These are phyloP conservation scores for Aphelenchoides bicaudatus DNA, from an alignment of 2,888 invertebrate genomes.

Conservation along the genomic window DNA sequence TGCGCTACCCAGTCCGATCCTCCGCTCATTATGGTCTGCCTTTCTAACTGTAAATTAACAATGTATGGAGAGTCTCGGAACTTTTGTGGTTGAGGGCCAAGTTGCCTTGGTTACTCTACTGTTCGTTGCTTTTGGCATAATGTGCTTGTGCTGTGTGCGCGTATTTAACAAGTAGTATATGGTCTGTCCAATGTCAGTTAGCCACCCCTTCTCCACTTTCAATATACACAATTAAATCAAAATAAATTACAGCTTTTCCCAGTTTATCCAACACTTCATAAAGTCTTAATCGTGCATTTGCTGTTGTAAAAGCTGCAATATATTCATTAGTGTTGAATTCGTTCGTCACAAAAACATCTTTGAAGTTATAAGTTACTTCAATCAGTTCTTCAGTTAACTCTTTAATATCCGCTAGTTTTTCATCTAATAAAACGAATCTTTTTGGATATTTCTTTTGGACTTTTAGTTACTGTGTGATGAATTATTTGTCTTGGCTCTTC, in stretches of 20 bases:
- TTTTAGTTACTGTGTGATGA: too few species aligned
- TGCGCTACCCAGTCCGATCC: conserved; percentile 41
- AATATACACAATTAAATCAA: neutral
- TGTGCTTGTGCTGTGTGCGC: too few species aligned
- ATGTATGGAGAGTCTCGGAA: too few species aligned
- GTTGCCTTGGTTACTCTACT: too few species aligned
- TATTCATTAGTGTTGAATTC: conserved; percentile 1
- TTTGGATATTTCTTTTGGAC: too few species aligned
- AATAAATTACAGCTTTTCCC: neutral
- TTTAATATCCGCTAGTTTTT: neutral
- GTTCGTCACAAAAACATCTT: neutral
- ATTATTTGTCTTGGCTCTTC: too few species aligned
- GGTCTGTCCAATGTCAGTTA: too few species aligned
- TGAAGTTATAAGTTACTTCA: conserved; percentile 1
- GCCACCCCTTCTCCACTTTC: too few species aligned
- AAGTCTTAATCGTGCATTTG: neutral
- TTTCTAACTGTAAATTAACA: neutral
- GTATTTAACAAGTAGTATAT: too few species aligned
- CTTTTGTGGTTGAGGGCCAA: too few species aligned
- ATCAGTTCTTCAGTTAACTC: neutral
- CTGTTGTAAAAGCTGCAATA: conserved; percentile 4
- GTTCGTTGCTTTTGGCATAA: too few species aligned
- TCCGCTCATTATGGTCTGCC: conserved; percentile 24
- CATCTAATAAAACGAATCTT: conserved; percentile 1
- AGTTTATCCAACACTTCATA: conserved; percentile 3